A percentile compares a stretch with the other conserved stretches of the same genome.
Conservation (phyloP, 2,888 invertebrate genomes). For the Pseudanteris insignis region DNA sequence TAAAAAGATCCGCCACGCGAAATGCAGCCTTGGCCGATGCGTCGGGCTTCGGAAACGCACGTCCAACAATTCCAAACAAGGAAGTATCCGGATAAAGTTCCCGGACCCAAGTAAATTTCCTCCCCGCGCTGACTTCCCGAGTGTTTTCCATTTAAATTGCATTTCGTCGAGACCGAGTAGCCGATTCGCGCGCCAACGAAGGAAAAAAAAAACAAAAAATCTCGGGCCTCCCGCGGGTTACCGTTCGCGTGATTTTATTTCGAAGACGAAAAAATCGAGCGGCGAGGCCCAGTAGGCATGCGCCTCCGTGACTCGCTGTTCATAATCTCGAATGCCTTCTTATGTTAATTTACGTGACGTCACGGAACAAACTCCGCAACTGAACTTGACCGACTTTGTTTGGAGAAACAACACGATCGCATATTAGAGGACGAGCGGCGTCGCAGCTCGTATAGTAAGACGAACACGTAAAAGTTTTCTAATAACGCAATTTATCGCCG, state of each 20-base stretch:
- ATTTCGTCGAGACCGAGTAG: too few relatives aligned
- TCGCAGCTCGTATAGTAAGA: too few relatives aligned
- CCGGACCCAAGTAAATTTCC: constrained; percentile 6
- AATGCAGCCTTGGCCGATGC: constrained; percentile 14
- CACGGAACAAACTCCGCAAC: constrained; percentile 4
- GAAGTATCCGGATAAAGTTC: constrained; percentile 33
- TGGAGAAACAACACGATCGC: constrained; percentile 2
- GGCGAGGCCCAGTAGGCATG: too few relatives aligned
- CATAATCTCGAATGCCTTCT: too few relatives aligned
- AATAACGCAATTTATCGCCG: constrained; percentile 45
- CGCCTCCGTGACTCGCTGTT: too few relatives aligned
- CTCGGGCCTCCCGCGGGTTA: too few relatives aligned
- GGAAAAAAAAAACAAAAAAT: too few relatives aligned
- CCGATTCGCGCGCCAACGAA: too few relatives aligned
- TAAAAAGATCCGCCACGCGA: constrained; percentile 15
- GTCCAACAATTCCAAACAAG: constrained; percentile 33
- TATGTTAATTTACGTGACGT: constrained; percentile 14
- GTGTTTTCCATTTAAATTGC: constrained; percentile 18
- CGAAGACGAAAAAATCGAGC: too few relatives aligned
- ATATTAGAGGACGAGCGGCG: constrained; percentile 7
- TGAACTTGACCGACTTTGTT: constrained; percentile 48
- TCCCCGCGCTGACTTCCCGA: constrained; percentile 13
- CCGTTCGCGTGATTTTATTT: too few relatives aligned
- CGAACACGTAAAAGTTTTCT: constrained; percentile 22
- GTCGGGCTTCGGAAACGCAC: constrained; percentile 9